Evolutionary conservation across 2,888 invertebrate genomes (phyloP).

Genomic region (Acanthosepion pharaonis): DNA sequence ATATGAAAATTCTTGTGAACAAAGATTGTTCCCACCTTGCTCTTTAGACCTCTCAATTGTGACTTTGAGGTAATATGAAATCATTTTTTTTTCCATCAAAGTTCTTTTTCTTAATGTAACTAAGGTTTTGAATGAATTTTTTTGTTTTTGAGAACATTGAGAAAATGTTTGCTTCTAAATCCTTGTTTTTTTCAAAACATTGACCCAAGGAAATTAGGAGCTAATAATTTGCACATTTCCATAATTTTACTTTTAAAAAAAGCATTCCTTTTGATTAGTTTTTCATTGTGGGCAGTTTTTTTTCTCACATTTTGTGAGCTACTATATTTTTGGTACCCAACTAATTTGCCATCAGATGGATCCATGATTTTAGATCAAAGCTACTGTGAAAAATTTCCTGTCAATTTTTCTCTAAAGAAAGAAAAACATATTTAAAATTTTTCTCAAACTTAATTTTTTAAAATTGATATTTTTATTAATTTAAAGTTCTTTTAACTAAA

Average conservation of each 20-base stretch:
- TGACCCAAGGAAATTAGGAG: neutral
- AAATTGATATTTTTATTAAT: constrained; percentile 4
- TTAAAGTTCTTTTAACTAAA: neutral
- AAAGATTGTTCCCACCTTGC: neutral
- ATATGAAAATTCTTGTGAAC: neutral
- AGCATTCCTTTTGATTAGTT: neutral
- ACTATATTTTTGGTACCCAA: constrained; percentile 11
- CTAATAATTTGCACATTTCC: neutral
- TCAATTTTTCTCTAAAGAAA: neutral
- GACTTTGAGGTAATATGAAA: neutral
- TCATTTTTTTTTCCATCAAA: no score
- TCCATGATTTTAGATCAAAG: neutral
- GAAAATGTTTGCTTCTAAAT: neutral
- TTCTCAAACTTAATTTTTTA: neutral
- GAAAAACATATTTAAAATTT: neutral
- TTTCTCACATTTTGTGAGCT: neutral
- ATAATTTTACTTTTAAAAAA: neutral
- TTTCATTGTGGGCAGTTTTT: neutral
- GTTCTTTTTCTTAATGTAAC: no score
- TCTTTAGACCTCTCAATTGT: neutral
- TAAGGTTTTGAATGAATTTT: no score
- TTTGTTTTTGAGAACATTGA: neutral
- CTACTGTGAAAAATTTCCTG: neutral
- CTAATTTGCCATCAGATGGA: neutral
- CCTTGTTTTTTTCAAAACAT: neutral